A percentile compares a stretch with the other conserved stretches of the same genome.
Evolutionary conservation across 2,888 invertebrate species (phyloP).

Genomic region (Drosophila peninsularis): DNA sequence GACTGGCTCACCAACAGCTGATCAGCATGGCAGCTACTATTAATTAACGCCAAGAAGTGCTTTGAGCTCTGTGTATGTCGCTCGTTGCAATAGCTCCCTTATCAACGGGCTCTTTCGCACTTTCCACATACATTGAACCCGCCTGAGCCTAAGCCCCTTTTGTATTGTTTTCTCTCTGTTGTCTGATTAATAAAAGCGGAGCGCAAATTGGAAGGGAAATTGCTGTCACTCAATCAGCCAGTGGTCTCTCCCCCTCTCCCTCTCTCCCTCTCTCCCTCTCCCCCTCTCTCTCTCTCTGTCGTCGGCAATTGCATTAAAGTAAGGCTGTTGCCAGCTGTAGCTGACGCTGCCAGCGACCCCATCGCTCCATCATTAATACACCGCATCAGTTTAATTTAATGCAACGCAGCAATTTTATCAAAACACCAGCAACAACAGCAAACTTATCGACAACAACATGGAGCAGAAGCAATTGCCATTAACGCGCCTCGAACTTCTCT

Average conservation of each 20-base stretch:
- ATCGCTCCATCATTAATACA: constrained; percentile 66
- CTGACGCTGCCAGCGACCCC: constrained; percentile 17
- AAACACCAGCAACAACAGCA: constrained; percentile 44
- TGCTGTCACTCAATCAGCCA: constrained; percentile 77
- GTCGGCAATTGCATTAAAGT: constrained; percentile 67
- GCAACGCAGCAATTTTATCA: constrained; percentile 78
- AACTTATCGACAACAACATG: constrained; percentile 46
- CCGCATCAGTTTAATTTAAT: constrained; percentile 77
- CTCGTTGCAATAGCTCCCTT: constrained; percentile 5
- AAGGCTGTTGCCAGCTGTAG: constrained; percentile 33
- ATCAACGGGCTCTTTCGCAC: constrained; percentile 30
- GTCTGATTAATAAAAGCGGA: constrained; percentile 71
- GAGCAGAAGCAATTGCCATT: constrained; percentile 60
- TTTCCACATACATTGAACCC: constrained; percentile 35
- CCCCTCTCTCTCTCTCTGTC: background rate
- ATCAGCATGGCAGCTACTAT: background rate
- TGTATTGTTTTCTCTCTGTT: constrained; percentile 37
- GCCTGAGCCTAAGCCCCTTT: constrained; percentile 25
- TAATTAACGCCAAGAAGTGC: constrained; percentile 6
- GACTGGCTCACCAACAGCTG: background rate
- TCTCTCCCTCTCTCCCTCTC: no score
- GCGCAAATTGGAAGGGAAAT: constrained; percentile 74
- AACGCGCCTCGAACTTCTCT: constrained; percentile 24
- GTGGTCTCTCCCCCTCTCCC: constrained; percentile 7
- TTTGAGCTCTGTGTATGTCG: background rate